Conservation (phyloP, 2,888 invertebrate species). For the Prosapia bicincta region DNA sequence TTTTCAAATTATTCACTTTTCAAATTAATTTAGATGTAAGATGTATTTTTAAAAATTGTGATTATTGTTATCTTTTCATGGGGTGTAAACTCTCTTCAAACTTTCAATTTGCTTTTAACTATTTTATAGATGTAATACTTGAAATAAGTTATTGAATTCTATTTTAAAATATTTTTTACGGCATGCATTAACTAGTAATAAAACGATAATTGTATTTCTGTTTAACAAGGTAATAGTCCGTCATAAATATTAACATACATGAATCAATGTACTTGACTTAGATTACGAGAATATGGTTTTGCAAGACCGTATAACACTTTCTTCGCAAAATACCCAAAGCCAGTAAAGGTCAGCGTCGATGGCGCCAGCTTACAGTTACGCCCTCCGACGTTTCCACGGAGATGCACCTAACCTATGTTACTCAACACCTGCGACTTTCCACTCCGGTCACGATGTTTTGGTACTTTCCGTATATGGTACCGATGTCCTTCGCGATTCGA, state of each 20-base stretch:
- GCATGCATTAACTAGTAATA: too few species aligned
- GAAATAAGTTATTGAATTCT: too few species aligned
- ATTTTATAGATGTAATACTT: too few species aligned
- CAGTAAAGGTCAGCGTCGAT: neutral
- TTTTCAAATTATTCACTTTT: too few species aligned
- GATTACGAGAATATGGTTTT: neutral
- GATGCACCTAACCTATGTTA: neutral
- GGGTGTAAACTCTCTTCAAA: too few species aligned
- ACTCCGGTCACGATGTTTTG: neutral
- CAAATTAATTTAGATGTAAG: too few species aligned
- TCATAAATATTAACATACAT: neutral
- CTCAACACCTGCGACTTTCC: neutral
- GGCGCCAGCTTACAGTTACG: neutral
- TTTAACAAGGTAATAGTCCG: neutral
- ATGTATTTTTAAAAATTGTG: too few species aligned
- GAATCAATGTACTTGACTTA: neutral
- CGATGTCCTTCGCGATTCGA: constrained; percentile 2
- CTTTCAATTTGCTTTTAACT: too few species aligned
- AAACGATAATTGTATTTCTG: neutral
- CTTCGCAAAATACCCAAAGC: neutral
- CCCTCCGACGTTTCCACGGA: neutral
- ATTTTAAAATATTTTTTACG: too few species aligned
- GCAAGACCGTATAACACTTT: neutral
- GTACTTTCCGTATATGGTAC: neutral
- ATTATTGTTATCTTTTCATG: too few species aligned